A percentile compares a stretch with the other conserved stretches of the same genome.
phyloP scores from a whole-genome alignment of 2,113 vertebrate species.

The Gobiocypris rarus region DNA sequence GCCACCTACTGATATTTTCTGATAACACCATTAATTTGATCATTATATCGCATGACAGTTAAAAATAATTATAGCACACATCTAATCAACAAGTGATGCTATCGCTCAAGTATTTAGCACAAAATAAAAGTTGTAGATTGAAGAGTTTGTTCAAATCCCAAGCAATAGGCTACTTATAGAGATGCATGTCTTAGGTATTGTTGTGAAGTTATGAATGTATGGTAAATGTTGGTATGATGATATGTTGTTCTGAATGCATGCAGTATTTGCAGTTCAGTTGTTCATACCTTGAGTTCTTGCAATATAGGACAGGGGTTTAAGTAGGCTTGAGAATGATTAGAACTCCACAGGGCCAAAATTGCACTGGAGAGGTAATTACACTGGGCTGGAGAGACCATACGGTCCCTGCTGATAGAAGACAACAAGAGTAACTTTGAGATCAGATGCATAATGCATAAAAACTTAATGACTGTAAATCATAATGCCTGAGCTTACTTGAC shows the following conservation, averaged over 20 bases:
- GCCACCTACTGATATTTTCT: not conserved
- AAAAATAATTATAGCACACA: not conserved
- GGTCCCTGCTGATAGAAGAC: slow-evolving; percentile 63
- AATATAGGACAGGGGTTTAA: slow-evolving; percentile 12
- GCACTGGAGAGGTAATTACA: slow-evolving; percentile 63
- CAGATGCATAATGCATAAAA: slow-evolving; percentile 72
- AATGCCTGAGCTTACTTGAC: slow-evolving; percentile 53
- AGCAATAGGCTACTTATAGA: not conserved
- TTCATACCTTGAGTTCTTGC: not conserved
- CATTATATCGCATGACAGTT: not conserved
- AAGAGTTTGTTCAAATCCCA: not conserved
- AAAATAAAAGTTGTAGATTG: not conserved
- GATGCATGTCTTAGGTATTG: not conserved
- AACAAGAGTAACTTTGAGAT: slow-evolving; percentile 54
- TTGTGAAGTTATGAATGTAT: not conserved
- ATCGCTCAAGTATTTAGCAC: not conserved
- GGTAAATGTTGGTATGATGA: not conserved
- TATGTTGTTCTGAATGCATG: not conserved
- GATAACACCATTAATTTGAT: not conserved
- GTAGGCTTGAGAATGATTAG: slow-evolving; percentile 45
- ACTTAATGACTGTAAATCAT: slow-evolving; percentile 62
- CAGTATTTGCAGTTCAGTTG: not conserved
- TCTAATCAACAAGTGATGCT: not conserved
- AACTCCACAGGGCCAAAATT: slow-evolving; percentile 53
- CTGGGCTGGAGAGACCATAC: slow-evolving; percentile 61